Conservation (phyloP, 2,113 vertebrate genomes). For the Ceratotherium simum region DNA sequence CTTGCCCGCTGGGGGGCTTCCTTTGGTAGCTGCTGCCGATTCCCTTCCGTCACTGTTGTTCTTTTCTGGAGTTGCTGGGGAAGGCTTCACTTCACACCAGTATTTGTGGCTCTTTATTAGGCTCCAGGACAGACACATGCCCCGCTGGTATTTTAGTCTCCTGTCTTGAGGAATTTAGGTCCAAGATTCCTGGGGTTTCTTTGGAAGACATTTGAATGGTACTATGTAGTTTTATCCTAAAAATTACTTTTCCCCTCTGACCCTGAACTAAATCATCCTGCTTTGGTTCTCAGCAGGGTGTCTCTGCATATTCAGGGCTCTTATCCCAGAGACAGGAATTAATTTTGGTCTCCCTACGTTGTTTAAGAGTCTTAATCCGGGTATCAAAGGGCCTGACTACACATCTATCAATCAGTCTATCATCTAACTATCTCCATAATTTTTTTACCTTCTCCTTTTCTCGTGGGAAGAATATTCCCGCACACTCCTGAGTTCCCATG, state of each 20-base stretch:
- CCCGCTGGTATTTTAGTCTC: background rate
- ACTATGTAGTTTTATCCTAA: background rate
- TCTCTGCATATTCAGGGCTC: background rate
- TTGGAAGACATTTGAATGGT: background rate
- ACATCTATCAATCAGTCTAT: background rate
- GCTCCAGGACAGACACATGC: background rate
- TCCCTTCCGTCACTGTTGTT: background rate
- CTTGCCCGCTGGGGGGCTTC: background rate
- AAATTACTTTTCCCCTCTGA: background rate
- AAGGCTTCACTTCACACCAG: background rate
- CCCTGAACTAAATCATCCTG: background rate
- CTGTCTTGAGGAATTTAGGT: background rate
- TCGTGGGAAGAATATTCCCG: background rate
- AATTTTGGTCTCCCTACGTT: background rate
- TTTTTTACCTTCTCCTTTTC: background rate
- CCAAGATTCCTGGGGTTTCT: background rate
- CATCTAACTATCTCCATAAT: background rate
- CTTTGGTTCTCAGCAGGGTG: background rate
- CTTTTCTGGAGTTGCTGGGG: background rate
- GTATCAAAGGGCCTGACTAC: background rate
- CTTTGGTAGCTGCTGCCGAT: no score
- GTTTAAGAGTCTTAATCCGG: background rate
- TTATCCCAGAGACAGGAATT: background rate
- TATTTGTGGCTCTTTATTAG: background rate
- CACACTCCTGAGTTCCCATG: background rate